These are phyloP conservation scores for Enteromius paludinosus DNA, from an alignment of 2,797 vertebrate genomes.

Conservation along the genomic window DNA sequence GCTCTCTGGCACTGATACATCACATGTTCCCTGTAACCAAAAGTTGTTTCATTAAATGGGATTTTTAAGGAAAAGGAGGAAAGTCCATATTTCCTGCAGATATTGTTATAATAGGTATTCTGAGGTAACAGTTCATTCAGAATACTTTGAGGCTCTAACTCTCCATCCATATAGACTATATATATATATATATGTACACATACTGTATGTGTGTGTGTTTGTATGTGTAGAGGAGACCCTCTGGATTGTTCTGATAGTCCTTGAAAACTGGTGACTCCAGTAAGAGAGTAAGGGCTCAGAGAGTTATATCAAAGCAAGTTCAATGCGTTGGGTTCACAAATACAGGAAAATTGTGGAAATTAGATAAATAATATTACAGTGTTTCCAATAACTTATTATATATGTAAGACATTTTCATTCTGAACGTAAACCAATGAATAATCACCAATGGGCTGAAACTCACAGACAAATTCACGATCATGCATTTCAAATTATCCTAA, in stretches of 20 bases:
- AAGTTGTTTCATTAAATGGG: neutral
- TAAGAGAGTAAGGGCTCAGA: neutral
- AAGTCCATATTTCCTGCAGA: neutral
- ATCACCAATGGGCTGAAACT: neutral
- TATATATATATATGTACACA: too few species aligned
- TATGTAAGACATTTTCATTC: too few species aligned
- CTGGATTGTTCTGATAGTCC: neutral
- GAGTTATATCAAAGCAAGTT: neutral
- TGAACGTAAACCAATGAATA: too few species aligned
- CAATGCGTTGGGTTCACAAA: neutral
- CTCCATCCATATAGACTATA: neutral
- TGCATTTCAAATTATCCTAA: too few species aligned
- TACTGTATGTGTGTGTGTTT: too few species aligned
- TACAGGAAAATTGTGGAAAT: too few species aligned
- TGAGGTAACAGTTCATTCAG: neutral
- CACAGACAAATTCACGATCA: too few species aligned
- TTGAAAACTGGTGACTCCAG: neutral
- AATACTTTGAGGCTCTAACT: neutral
- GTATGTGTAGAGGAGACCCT: neutral
- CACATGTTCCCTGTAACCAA: neutral
- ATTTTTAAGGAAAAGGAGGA: neutral
- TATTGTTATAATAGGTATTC: neutral
- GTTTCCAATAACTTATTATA: too few species aligned
- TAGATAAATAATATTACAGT: too few species aligned
- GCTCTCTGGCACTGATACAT: slow-evolving; percentile 8